Evolutionary conservation across 2,888 invertebrate genomes (phyloP), one percentile per base, ranked within the genome.

Genomic region (Dendrolimus houi): DNA sequence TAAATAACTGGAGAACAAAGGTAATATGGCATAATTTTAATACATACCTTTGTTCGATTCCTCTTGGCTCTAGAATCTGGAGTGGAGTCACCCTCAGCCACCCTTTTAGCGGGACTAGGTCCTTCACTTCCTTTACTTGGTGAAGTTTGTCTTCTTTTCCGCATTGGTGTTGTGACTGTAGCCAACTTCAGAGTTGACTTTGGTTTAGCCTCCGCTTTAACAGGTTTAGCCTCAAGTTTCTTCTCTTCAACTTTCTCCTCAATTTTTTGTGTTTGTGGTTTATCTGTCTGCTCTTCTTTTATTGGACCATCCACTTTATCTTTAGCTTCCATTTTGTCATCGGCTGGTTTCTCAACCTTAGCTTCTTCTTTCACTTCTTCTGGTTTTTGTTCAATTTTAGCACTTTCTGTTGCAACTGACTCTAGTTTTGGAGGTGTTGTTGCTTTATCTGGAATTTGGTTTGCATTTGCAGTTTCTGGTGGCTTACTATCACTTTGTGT

Each of bases 81-180:
- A 59, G 87, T 75, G 62, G 77, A 63, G n/a, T 83, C 83, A 62
- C 81, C 70, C 42, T 85, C 86, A 40, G 75, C 64, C 58, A 70
- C 52, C 66, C 87, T 85, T 74, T 92, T 91, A 0, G 83, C 74
- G 9, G 83, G 69, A 58, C 72, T 81, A 9, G 79, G 69, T 0
- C 84, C 85, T 55, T 89, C 89, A 57, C 62, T 66, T 52, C 79
- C 77, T 62, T 82, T 78, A 57, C 77, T 85, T 0, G 89, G 88
- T 9, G 88, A 87, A 56, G 88, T 83, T 57, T 92, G 87, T 73
- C 93, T 91, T 66, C 93, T 81, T 70, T 92, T 92, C 58, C 89
- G 85, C 64, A 92, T 87, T 17, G 92, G 91, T 1, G 92, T 92
- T 14, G 92, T 92, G 47, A 91, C 91, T 8, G 93, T 92, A 0